Conservation (phyloP, 2,797 vertebrate species). For the Macropodus opercularis region DNA sequence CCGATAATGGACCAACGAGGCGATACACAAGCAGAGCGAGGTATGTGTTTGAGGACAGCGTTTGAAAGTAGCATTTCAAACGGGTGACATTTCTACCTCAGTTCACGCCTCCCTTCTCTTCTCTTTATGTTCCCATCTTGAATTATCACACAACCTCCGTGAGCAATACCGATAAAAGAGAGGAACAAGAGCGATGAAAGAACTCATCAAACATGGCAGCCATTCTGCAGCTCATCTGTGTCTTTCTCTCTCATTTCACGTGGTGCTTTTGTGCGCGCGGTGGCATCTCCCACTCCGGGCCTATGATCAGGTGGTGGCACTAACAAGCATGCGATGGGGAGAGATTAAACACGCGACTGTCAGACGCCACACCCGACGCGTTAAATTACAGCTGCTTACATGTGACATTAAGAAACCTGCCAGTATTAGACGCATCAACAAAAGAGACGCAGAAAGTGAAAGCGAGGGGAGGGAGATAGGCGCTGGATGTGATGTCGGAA, state of each 20-base stretch:
- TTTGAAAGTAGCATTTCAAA: conserved; percentile 6
- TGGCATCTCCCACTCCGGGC: conserved; percentile 55
- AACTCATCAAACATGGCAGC: conserved; percentile 45
- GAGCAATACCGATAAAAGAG: conserved; percentile 15
- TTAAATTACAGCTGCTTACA: conserved; percentile 74
- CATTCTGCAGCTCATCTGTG: conserved; percentile 19
- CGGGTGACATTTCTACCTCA: conserved; percentile 2
- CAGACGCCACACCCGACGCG: conserved; percentile 56
- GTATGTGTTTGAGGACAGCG: conserved; percentile 10
- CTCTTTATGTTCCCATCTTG: conserved; percentile 19
- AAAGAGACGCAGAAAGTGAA: conserved; percentile 54
- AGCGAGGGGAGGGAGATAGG: conserved; percentile 40
- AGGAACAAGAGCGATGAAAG: conserved; percentile 40
- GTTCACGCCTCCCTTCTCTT: not conserved
- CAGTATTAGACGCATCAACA: conserved; percentile 49
- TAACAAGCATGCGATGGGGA: conserved; percentile 58
- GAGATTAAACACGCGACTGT: conserved; percentile 71
- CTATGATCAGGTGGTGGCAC: conserved; percentile 69
- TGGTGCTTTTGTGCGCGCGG: conserved; percentile 43
- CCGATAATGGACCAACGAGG: too few species aligned
- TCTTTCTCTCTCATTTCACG: conserved; percentile 48
- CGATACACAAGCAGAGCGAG: conserved; percentile 10
- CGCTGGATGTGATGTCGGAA: conserved; percentile 53
- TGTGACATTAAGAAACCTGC: conserved; percentile 72
- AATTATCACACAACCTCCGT: conserved; percentile 23